Conservation (phyloP, 2,888 invertebrate genomes). For the Drosophila meridiana region DNA sequence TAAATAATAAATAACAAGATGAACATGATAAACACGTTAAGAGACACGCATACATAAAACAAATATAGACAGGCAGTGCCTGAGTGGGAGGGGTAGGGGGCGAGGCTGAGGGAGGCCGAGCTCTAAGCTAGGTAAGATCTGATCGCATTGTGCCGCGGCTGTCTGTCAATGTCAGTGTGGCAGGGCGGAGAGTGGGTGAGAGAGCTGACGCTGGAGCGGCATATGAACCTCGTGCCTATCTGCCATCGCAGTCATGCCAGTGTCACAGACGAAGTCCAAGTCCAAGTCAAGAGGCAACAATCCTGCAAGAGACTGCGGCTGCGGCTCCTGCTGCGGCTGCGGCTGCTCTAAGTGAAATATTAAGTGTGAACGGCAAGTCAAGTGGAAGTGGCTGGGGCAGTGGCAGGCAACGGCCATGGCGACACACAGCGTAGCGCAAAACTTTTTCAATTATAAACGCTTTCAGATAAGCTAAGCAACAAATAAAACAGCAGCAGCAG, state of each 20-base stretch:
- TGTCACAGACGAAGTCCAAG: conserved; percentile 22
- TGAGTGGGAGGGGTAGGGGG: background rate
- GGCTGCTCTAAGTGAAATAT: conserved; percentile 53
- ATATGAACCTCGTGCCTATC: conserved; percentile 1
- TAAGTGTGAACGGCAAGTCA: conserved; percentile 64
- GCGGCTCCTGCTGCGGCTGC: conserved; percentile 6
- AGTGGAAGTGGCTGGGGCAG: conserved; percentile 30
- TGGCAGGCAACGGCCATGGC: conserved; percentile 24
- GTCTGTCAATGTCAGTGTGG: conserved; percentile 14
- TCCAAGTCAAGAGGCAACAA: conserved; percentile 13
- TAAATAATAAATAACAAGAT: conserved; percentile 49
- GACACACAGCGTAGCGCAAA: conserved; percentile 54
- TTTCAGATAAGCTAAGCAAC: conserved; percentile 55
- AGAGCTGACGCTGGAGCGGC: background rate
- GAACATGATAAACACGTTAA: conserved; percentile 36
- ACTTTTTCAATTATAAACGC: conserved; percentile 74
- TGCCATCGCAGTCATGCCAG: conserved; percentile 20
- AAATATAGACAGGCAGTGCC: background rate
- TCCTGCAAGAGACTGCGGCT: conserved; percentile 6
- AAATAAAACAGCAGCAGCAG: conserved; percentile 24
- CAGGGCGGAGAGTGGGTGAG: background rate
- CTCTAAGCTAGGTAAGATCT: conserved; percentile 19
- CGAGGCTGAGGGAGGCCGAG: background rate
- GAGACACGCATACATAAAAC: background rate
- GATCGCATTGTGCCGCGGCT: conserved; percentile 7